Evolutionary conservation across 2,888 invertebrate genomes (phyloP).

Genomic region (Eilema sororculum): DNA sequence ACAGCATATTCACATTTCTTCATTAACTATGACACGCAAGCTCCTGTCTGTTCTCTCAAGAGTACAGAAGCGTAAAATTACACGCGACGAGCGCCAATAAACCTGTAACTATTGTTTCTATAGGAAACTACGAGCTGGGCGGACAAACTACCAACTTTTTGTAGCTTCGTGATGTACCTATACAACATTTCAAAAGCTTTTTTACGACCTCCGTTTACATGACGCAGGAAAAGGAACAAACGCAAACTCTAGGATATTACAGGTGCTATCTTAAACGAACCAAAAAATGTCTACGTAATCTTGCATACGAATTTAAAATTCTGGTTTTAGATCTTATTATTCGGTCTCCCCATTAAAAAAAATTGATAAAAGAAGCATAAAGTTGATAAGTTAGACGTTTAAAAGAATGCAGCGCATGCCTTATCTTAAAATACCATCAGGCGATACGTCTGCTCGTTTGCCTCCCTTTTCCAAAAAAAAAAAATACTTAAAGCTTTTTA

Average conservation of each 20-base stretch:
- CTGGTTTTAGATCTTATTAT: not conserved
- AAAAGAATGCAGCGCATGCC: too few species aligned
- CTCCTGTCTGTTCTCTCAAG: constrained; percentile 6
- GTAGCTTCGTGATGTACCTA: not conserved
- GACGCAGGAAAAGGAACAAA: not conserved
- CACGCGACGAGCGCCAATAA: constrained; percentile 20
- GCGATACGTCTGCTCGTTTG: too few species aligned
- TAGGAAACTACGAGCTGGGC: constrained; percentile 10
- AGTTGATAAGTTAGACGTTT: too few species aligned
- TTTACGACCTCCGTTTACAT: too few species aligned
- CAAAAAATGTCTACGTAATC: too few species aligned
- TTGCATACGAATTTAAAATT: not conserved
- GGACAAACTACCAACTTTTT: constrained; percentile 9
- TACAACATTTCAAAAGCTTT: not conserved
- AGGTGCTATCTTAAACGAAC: too few species aligned
- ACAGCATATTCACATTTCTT: constrained; percentile 14
- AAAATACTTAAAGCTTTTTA: not conserved
- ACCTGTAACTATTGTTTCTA: constrained; percentile 29
- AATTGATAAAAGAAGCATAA: too few species aligned
- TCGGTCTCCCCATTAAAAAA: too few species aligned
- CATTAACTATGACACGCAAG: constrained; percentile 9
- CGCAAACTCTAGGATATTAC: not conserved
- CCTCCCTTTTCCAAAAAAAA: too few species aligned
- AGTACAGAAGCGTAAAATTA: constrained; percentile 24
- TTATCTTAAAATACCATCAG: too few species aligned